Evolutionary conservation across 2,888 invertebrate species (phyloP), one percentile per base, ranked within the genome.

Genomic region (Diogma glabrata): DNA sequence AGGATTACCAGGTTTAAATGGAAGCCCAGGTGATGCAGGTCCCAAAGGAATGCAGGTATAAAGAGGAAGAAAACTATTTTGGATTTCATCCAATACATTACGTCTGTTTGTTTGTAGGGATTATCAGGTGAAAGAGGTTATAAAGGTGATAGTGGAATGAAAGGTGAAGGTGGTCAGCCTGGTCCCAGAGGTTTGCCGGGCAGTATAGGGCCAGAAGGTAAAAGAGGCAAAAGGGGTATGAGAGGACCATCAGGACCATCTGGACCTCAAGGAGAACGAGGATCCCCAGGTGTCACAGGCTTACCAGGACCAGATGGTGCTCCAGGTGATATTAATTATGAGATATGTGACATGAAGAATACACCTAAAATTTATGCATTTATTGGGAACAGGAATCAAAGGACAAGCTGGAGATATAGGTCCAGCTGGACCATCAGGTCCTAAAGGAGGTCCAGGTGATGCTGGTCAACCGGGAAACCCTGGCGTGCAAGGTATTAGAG

Each of bases 161-260:
- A 88, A 67, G 89, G 90, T 24, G 88, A 88, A 67, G 58, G 70
- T 7, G 90, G 90, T 5, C 67, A 73, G 2, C 71, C 78, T 2
- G 89, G 90, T 1, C 83, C 84, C 3, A 74, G 87, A 56, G 89
- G 89, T 19, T 61, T 84, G 9, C 85, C 86, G 2, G 89, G 90
- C 2, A 72, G 76, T 4, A 66, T 78, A 5, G 90, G 89, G 1
- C 76, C 82, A 1, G 85, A 88, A 63, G 89, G 66, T 2, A 89
- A 88, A 72, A 76, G 87, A 53, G 89, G 89, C 1, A 87, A 87
- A 63, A 72, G 86, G 55, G 87, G 88, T 1, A 76, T 82, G 60
- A 72, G 84, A 54, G 87, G 88, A n/a, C 82, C 86, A 1, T 75
- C 79, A 8, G 87, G 88, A 1, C 75, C 77, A 49, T 61, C 75